phyloP scores from a whole-genome alignment of 2,797 vertebrate species.

The Poliocrania exsul region DNA sequence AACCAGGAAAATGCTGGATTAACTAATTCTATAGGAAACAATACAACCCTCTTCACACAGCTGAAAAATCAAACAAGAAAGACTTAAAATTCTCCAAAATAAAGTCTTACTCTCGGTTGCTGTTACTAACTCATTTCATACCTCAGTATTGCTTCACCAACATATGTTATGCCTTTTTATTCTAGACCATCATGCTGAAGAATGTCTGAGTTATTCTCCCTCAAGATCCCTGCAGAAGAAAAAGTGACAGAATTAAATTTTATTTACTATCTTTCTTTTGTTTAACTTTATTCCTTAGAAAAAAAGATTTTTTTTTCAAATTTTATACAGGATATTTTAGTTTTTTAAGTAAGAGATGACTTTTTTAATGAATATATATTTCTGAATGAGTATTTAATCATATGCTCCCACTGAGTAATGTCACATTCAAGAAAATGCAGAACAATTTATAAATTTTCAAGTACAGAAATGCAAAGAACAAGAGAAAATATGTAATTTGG shows the following conservation, averaged over 20 bases:
- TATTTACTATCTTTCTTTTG: not conserved
- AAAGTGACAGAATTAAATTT: not conserved
- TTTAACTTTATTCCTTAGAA: not conserved
- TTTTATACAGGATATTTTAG: not conserved
- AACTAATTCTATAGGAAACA: not conserved
- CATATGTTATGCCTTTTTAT: not conserved
- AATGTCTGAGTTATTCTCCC: not conserved
- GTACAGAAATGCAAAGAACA: not conserved
- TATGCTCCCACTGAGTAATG: not conserved
- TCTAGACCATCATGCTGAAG: not conserved
- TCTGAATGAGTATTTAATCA: not conserved
- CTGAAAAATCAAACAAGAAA: not conserved
- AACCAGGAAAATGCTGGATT: not conserved
- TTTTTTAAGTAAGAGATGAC: not conserved
- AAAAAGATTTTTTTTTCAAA: not conserved
- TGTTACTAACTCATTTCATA: not conserved
- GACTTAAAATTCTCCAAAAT: not conserved
- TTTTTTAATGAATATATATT: not conserved
- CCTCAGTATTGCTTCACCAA: not conserved
- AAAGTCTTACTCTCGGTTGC: not conserved
- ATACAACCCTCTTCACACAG: not conserved
- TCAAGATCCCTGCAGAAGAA: not conserved
- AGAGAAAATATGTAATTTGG: not conserved
- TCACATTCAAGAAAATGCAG: not conserved
- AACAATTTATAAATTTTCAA: not conserved